Evolutionary conservation across 37 sponge, comb jelly and placozoan genomes (phyloP), one percentile per base, ranked within the genome.

Genomic region (Aplysina aerophoba): DNA sequence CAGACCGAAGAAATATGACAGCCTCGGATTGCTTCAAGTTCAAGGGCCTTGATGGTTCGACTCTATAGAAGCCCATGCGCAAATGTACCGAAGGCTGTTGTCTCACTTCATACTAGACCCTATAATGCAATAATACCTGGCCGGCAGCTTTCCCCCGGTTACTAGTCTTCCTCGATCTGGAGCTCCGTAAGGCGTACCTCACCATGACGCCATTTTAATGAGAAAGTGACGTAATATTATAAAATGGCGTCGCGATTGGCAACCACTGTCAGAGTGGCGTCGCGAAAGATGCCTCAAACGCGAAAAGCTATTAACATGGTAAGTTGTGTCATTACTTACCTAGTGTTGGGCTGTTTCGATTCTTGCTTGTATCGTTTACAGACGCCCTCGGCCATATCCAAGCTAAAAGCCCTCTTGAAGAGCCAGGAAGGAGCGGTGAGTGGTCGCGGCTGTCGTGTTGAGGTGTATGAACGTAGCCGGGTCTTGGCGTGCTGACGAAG

Each of bases 301-400:
- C 20, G 78, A 36, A 75, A 41, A 50, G 78, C 78, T 22, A 41
- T 75, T 17, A 38, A 75, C 2, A 75, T 75, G 6, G 78, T 75
- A 44, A 75, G 78, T 53, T 36, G 12, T 75, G 6, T 75, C n/a
- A 37, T 5, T 31, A 35, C 5, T 71, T 27, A 31, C 6, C 11
- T 13, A 28, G 64, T 41, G 41, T 75, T 75, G 0, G 20, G 25
- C 50, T 44, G 50, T 44, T 3, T 44, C 6, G 50, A 8, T 22
- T 62, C 35, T 84, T 66, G 35, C 19, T 75, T 69, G 24, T 83
- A 25, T 1, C 54, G 2, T 20, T 61, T 63, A n/a, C 65, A 96
- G 96, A 94, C 96, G 6, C 92, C 80, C 36, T 36, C 92, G 28
- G 96, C 96, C 31, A 85, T 83, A 0, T 27, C 37, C 1, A 83